Conservation (phyloP, 1,140 invertebrate genomes). For the Nasonia longicornis region DNA sequence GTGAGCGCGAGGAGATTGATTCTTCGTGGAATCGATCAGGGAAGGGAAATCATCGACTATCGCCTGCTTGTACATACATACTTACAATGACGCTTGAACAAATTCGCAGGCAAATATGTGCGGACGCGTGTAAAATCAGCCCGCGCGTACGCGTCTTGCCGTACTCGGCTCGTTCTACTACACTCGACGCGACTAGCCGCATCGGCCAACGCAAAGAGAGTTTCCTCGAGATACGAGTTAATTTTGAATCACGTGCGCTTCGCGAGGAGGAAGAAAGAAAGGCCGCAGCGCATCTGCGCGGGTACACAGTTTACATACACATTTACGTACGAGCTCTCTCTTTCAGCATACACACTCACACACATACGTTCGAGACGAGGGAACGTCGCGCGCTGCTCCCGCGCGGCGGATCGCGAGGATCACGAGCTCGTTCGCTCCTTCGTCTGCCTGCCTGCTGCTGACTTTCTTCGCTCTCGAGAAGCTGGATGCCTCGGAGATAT, state of each 20-base stretch:
- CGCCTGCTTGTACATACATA: too few relatives aligned
- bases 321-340: neutral
- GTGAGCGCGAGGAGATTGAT: too few relatives aligned
- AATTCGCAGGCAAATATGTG: too few relatives aligned
- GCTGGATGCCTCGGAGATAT: conserved; percentile 44
- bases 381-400: conserved; percentile 18
- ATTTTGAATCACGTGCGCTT: conserved; percentile 33
- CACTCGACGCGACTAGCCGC: neutral
- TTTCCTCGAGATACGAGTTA: conserved; percentile 41
- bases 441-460: neutral
- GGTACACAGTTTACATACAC: too few relatives aligned
- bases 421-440: conserved; percentile 17
- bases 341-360: neutral
- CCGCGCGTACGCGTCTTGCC: neutral
- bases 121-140: too few relatives aligned
- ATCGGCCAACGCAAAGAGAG: conserved; percentile 16
- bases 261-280: conserved; percentile 34
- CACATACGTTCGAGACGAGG: neutral
- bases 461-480: conserved; percentile 45
- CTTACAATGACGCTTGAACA: too few relatives aligned
- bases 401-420: conserved; percentile 22
- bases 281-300: neutral
- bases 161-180: conserved; percentile 41
- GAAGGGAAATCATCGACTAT: neutral
- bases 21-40: too few relatives aligned